Percentiles rank a stretch among this genome's conserved stretches.
These are phyloP conservation scores for Hippocampus kuda DNA, from an alignment of 2,797 vertebrate genomes.

Conservation along the genomic window DNA sequence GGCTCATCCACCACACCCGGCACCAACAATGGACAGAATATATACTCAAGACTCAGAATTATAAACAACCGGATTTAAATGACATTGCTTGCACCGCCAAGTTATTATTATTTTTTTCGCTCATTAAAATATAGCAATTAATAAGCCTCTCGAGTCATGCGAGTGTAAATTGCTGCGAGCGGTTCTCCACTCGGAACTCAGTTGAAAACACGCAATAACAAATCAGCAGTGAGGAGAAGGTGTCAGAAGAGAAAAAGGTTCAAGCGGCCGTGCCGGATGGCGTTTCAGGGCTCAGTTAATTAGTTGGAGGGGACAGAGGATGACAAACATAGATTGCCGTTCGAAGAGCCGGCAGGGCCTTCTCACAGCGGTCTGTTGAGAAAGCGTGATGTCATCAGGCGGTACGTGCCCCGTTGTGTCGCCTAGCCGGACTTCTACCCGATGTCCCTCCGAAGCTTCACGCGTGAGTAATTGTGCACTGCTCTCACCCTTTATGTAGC, in stretches of 20 bases:
- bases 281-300: conserved; percentile 52
- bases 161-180: conserved; percentile 52
- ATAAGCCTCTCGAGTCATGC: conserved; percentile 43
- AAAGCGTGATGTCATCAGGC: conserved; percentile 28
- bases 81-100: conserved; percentile 14
- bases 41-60: background rate
- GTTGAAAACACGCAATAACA: conserved; percentile 53
- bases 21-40: background rate
- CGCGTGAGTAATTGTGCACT: no score
- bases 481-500: no score
- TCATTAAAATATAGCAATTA: conserved; percentile 54
- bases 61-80: conserved; percentile 3
- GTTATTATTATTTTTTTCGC: conserved; percentile 37
- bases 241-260: conserved; percentile 40
- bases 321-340: conserved; percentile 54
- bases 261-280: conserved; percentile 41
- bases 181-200: conserved; percentile 42
- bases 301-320: conserved; percentile 46
- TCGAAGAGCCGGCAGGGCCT: conserved; percentile 30
- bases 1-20: background rate
- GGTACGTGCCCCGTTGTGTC: background rate
- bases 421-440: background rate
- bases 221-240: conserved; percentile 43
- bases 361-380: conserved; percentile 35
- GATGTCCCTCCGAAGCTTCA: no score